A percentile compares a stretch with the other conserved stretches of the same genome.
phyloP scores from a whole-genome alignment of 2,113 vertebrate species.

The Leiothrix lutea region DNA sequence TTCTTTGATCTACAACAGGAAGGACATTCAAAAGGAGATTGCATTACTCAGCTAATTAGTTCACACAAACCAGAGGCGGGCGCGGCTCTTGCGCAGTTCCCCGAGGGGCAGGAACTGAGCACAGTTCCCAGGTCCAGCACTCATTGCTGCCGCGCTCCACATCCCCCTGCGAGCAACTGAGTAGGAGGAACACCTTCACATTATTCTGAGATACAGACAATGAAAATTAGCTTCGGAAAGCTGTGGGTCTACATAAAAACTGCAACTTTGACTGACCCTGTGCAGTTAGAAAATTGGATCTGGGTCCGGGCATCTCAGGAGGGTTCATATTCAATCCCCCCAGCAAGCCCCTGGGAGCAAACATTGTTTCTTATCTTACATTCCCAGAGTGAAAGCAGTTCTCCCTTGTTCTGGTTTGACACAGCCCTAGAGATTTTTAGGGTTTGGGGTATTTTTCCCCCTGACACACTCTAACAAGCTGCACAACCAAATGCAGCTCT shows the following conservation, averaged over 20 bases:
- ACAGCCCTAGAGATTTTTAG: background rate
- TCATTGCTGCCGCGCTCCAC: background rate
- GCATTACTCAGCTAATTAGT: background rate
- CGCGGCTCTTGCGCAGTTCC: background rate
- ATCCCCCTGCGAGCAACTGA: background rate
- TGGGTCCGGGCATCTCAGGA: background rate
- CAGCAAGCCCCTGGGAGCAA: background rate
- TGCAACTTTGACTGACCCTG: background rate
- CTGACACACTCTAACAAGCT: background rate
- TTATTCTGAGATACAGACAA: background rate
- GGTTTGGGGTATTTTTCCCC: fast-evolving
- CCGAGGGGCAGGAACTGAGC: background rate
- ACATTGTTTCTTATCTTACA: background rate
- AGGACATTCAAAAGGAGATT: background rate
- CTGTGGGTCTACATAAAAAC: background rate
- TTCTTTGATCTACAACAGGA: slow-evolving; percentile 13
- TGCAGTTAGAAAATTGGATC: background rate
- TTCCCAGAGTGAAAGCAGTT: background rate
- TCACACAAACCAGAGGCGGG: background rate
- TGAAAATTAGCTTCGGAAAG: background rate
- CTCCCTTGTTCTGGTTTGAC: background rate
- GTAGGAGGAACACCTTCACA: background rate
- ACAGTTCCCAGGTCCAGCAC: background rate
- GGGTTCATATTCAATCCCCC: background rate
- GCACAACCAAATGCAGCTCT: background rate